Base-by-base conservation (phyloP, 1,140 invertebrate genomes). In the Panonychus citri region DNA sequence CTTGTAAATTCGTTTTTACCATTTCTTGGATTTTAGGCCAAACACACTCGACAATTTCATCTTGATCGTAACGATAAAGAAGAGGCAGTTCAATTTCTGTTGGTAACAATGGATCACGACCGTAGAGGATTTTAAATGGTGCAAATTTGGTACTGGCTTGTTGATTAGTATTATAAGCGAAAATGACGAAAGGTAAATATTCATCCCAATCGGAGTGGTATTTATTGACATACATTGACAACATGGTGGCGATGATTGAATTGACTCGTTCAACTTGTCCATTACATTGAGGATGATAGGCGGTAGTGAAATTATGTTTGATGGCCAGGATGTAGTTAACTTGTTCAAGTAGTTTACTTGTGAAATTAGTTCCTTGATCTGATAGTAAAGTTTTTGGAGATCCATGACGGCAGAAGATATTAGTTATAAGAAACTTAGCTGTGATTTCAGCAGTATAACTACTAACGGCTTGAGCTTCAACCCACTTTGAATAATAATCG, bases 341-440 rank as follows among this genome's bases (percentile, higher is more conserved):
- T 50, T 59, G 2, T 19, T 42, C 15, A 25, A 60, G 13, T 25
- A 60, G 24, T 34, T 53, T 12, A 10, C 28, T 2, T 34, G 37
- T 27, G 37, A 60, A 60, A 10, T 60, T 24, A n/a, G 24, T 10
- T n/a, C 59, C 57, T 37, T 40, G 25, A 26, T 57, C 56, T 4
- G 56, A 12, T 0, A 66, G 70, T 10, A 74, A 63, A 8, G 3
- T 15, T 26, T 19, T 21, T 2, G 62, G 64, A 42, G 53, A 25
- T 8, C 71, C 70, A 59, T 66, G 73, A 10, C 65, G 57, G 2
- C 46, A n/a, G 25, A 72, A 64, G 66, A 68, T 71, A 1, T 51
- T 42, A 3, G 55, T 8, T 21, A 62, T 58, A n/a, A 73, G 59
- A 10, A 64, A 61, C 26, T 57, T n/a, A 3, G 61, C 46, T 13